These are phyloP conservation scores for Barnardius zonarius DNA, from an alignment of 2,113 vertebrate genomes.

Conservation along the genomic window DNA sequence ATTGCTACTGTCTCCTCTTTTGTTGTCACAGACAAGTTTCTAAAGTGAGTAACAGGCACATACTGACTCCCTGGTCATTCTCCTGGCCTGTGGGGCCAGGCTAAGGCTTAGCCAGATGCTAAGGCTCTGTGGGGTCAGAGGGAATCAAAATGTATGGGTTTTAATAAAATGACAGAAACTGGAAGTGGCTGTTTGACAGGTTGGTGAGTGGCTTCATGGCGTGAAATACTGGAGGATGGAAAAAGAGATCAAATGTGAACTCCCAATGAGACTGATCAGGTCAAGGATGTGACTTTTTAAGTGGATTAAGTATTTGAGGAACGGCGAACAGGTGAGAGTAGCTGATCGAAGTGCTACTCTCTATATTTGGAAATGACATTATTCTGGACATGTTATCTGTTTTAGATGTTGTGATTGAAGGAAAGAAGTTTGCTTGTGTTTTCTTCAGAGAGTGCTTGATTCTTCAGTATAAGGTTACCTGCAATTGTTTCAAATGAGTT, in stretches of 20 bases:
- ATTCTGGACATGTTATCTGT: neutral
- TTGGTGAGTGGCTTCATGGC: neutral
- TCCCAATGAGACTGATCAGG: neutral
- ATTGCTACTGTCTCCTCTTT: neutral
- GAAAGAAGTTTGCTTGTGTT: neutral
- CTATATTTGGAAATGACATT: constrained; percentile 31
- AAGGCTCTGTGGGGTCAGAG: neutral
- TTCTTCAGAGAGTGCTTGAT: neutral
- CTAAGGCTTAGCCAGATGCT: neutral
- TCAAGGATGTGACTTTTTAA: constrained; percentile 33
- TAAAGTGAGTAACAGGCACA: neutral
- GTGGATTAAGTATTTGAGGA: constrained; percentile 28
- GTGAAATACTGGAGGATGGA: neutral
- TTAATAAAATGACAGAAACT: neutral
- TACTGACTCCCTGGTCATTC: neutral
- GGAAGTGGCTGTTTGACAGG: neutral
- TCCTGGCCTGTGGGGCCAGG: neutral
- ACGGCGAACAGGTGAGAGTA: constrained; percentile 9
- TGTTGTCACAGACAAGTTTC: neutral
- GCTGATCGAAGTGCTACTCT: constrained; percentile 44
- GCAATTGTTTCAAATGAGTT: neutral
- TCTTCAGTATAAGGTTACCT: constrained; percentile 1
- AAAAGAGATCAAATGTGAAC: constrained; percentile 20
- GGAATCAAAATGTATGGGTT: neutral
- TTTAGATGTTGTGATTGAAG: neutral